Evolutionary conservation across 1,140 invertebrate species (phyloP).

Genomic region (Pantala flavescens): DNA sequence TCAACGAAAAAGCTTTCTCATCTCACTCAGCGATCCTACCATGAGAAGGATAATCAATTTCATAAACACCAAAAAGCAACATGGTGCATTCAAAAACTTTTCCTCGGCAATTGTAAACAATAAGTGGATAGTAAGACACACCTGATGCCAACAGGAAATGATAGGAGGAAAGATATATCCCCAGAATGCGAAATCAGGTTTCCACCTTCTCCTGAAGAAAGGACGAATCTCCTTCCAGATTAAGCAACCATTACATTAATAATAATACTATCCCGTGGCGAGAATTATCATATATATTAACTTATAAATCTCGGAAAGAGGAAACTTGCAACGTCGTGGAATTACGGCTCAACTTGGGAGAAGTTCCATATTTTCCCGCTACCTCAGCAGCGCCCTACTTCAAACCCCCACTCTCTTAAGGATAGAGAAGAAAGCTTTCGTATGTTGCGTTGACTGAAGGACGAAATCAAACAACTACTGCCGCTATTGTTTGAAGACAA

Average conservation of each 20-base stretch:
- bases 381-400: not conserved
- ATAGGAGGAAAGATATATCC: not conserved
- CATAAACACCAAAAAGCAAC: not conserved
- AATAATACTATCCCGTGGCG: not conserved
- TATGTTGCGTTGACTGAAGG: too few relatives aligned
- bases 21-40: not conserved
- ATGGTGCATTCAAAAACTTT: not conserved
- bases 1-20: not conserved
- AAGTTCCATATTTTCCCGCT: not conserved
- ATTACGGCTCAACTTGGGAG: not conserved
- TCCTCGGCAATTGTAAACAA: not conserved
- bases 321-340: not conserved
- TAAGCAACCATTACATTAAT: not conserved
- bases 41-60: not conserved
- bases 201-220: not conserved
- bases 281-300: constrained; percentile 11
- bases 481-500: too few relatives aligned
- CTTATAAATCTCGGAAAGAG: not conserved
- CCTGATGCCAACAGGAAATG: not conserved
- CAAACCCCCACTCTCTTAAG: not conserved
- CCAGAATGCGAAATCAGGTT: not conserved
- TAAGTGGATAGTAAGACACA: not conserved
- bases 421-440: too few relatives aligned
- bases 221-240: not conserved
- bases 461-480: too few relatives aligned